Conservation (phyloP, 1,140 invertebrate genomes). For the Eriocheir sinensis region DNA sequence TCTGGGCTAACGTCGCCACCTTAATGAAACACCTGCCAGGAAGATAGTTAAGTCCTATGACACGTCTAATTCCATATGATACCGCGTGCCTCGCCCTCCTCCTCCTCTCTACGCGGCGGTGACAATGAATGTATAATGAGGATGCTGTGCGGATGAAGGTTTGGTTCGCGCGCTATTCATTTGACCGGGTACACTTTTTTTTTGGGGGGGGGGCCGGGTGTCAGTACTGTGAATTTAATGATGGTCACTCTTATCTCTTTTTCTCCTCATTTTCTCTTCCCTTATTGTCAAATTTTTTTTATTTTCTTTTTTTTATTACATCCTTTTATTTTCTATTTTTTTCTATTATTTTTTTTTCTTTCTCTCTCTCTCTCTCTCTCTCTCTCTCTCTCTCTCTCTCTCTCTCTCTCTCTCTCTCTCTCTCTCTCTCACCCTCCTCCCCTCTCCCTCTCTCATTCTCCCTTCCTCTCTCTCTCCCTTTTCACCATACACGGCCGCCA, state of each 20-base stretch:
- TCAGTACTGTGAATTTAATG: too few relatives aligned
- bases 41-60: neutral
- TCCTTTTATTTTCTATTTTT: neutral
- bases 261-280: too few relatives aligned
- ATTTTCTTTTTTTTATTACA: neutral
- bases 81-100: neutral
- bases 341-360: neutral
- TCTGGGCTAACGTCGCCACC: too few relatives aligned
- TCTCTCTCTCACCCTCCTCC: neutral
- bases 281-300: too few relatives aligned
- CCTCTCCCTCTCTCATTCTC: neutral
- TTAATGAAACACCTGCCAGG: neutral
- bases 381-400: neutral
- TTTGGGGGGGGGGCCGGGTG: neutral
- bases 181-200: too few relatives aligned
- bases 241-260: too few relatives aligned
- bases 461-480: neutral
- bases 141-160: too few relatives aligned
- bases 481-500: neutral
- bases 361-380: neutral
- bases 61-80: neutral
- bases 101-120: too few relatives aligned
- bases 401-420: slow-evolving; percentile 18
- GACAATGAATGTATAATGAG: too few relatives aligned
- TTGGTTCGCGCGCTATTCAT: too few relatives aligned